Evolutionary conservation across 2,113 vertebrate genomes (phyloP).

Genomic region (Taurulus bubalis): DNA sequence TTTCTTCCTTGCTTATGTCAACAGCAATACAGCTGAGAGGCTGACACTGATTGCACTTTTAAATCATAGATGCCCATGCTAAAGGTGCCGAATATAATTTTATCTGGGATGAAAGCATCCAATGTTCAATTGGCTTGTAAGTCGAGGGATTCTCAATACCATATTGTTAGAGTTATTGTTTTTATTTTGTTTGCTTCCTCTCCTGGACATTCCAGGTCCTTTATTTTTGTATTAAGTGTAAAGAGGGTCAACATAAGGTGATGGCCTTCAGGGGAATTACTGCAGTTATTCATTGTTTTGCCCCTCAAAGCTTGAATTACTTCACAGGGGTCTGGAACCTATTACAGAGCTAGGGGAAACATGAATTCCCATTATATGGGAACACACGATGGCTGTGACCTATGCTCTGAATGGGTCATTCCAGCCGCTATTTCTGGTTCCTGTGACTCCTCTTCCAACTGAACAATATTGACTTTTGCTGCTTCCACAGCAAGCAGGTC

Average conservation of each 20-base stretch:
- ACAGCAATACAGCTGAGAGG: background rate
- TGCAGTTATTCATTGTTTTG: slow-evolving; percentile 55
- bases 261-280: slow-evolving; percentile 38
- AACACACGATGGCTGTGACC: slow-evolving; percentile 43
- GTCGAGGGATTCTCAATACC: background rate
- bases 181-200: slow-evolving; percentile 15
- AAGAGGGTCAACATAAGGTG: slow-evolving; percentile 54
- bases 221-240: slow-evolving; percentile 29
- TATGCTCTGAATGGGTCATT: slow-evolving; percentile 52
- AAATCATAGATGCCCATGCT: background rate
- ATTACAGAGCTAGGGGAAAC: slow-evolving; percentile 30
- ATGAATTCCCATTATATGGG: slow-evolving; percentile 53
- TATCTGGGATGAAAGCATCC: background rate
- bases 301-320: slow-evolving; percentile 56
- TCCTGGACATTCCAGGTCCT: background rate
- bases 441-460: slow-evolving; percentile 39
- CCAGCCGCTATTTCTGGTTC: slow-evolving; percentile 36
- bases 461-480: slow-evolving; percentile 59
- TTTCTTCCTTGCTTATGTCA: background rate
- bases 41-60: background rate
- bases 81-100: background rate
- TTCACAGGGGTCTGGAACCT: slow-evolving; percentile 46
- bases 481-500: slow-evolving; percentile 27
- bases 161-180: background rate
- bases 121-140: background rate